Percentiles rank a stretch among this genome's conserved stretches.
Evolutionary conservation across 1,140 invertebrate species (phyloP).

Genomic region (Drosophila hydei): DNA sequence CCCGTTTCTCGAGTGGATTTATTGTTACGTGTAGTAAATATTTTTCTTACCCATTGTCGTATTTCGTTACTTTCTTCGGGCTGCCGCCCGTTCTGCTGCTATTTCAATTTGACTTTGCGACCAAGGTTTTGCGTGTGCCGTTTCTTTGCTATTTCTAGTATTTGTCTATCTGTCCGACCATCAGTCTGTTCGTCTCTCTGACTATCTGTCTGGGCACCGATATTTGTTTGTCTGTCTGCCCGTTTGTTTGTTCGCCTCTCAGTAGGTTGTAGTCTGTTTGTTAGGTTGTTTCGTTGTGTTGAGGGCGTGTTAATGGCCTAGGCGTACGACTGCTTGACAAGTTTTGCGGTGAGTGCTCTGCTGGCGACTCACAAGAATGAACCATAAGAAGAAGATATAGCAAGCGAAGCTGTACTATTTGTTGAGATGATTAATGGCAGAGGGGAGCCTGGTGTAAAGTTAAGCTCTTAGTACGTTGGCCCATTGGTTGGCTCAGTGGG

Average conservation of each 20-base stretch:
- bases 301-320: constrained; percentile 73
- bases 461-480: neutral
- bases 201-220: constrained; percentile 24
- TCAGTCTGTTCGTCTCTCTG: constrained; percentile 26
- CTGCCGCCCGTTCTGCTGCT: constrained; percentile 19
- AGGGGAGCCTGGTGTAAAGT: constrained; percentile 6
- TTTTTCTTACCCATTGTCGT: constrained; percentile 47
- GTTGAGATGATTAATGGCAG: constrained; percentile 67
- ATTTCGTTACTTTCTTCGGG: constrained; percentile 7
- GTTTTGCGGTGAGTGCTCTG: constrained; percentile 62
- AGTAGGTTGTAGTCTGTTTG: constrained; percentile 10
- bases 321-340: constrained; percentile 69
- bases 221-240: constrained; percentile 9
- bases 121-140: constrained; percentile 63
- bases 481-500: constrained; percentile 8
- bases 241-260: constrained; percentile 45
- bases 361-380: constrained; percentile 38
- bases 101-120: constrained; percentile 64
- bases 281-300: constrained; percentile 36
- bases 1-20: constrained; percentile 62
- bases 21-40: constrained; percentile 76
- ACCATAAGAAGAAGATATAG: neutral
- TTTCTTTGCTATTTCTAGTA: constrained; percentile 10
- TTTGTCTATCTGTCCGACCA: constrained; percentile 32
- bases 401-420: constrained; percentile 50